Percentiles rank a stretch among this genome's conserved stretches.
Evolutionary conservation across 2,888 invertebrate species (phyloP).

Genomic region (Polydrusus cervinus): DNA sequence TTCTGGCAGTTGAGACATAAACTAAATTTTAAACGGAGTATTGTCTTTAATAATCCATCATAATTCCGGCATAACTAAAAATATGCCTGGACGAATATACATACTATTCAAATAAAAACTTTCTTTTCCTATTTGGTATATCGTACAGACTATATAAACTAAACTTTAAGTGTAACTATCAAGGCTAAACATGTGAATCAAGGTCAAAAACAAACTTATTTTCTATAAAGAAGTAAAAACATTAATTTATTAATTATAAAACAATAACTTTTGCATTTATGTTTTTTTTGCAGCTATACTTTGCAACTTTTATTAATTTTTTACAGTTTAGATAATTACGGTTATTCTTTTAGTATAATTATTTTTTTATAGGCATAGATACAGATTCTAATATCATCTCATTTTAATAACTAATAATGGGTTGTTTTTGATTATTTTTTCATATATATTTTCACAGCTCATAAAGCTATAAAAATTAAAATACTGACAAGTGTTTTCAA

Average conservation of each 20-base stretch:
- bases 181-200: constrained; percentile 1
- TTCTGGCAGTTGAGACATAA: background rate
- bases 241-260: background rate
- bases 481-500: too few species aligned
- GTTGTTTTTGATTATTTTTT: too few species aligned
- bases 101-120: background rate
- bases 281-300: background rate
- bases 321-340: too few species aligned
- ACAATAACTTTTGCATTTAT: background rate
- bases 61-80: background rate
- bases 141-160: background rate
- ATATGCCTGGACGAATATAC: background rate
- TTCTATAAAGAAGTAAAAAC: background rate
- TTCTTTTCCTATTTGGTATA: background rate
- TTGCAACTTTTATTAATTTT: background rate
- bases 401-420: too few species aligned
- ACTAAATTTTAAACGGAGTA: background rate
- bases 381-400: too few species aligned
- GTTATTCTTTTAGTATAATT: too few species aligned
- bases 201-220: constrained; percentile 1
- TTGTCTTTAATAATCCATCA: background rate
- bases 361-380: too few species aligned
- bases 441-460: too few species aligned
- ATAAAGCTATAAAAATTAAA: too few species aligned
- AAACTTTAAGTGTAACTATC: background rate